Conservation (phyloP, 2,888 invertebrate genomes). For the Polydrusus cervinus region DNA sequence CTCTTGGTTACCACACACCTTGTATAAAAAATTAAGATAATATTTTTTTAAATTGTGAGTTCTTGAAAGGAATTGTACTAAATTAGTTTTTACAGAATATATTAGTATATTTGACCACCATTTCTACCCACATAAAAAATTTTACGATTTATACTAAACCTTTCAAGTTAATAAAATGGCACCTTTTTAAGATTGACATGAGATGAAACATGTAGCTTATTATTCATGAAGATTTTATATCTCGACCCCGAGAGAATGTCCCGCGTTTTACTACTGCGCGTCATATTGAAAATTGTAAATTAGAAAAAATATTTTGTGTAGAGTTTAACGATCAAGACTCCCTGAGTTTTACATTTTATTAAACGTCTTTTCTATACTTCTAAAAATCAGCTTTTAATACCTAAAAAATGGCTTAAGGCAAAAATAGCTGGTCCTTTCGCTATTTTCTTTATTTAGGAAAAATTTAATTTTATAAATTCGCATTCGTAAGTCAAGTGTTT, state of each 20-base stretch:
- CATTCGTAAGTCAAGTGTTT: no score
- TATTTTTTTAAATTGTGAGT: no score
- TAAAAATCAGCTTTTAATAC: constrained; percentile 5
- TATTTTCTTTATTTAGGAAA: no score
- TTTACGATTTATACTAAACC: constrained; percentile 21
- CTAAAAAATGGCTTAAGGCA: no score
- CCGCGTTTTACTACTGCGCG: constrained; percentile 27
- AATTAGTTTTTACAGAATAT: background rate
- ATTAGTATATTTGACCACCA: constrained; percentile 16
- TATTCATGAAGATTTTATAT: constrained; percentile 30
- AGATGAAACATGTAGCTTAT: constrained; percentile 26
- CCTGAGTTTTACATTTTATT: constrained; percentile 24
- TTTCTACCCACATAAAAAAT: constrained; percentile 9
- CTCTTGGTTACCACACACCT: no score
- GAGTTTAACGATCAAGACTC: constrained; percentile 22
- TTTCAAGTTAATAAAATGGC: constrained; percentile 28
- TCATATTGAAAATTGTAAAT: constrained; percentile 36
- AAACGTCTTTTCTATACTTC: constrained; percentile 12
- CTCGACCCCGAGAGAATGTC: constrained; percentile 30
- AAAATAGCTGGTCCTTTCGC: no score
- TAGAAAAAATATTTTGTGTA: constrained; percentile 35
- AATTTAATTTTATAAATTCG: no score
- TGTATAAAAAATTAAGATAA: no score
- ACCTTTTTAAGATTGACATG: constrained; percentile 32
- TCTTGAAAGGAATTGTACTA: background rate